Evolutionary conservation across 2,113 vertebrate genomes (phyloP).

Genomic region (crab-eating macaque (Macaca fascicularis)): T2T-MFA8v1.1 NC_088392.1:15370501-15371000

Average conservation of each 20-base stretch:
- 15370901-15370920: neutral
- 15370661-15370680: neutral
- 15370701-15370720: neutral
- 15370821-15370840: neutral
- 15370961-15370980: neutral
- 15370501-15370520: neutral
- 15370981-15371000: neutral
- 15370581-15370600: neutral
- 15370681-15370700: neutral
- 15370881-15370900: neutral
- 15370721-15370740: rapidly evolving
- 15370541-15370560: neutral
- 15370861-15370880: neutral
- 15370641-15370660: neutral
- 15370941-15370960: neutral
- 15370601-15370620: neutral
- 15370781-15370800: neutral
- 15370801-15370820: neutral
- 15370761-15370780: rapidly evolving
- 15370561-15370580: neutral
- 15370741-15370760: neutral
- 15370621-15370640: rapidly evolving
- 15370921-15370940: neutral
- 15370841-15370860: neutral
- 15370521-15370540: no score